Conservation (phyloP, 2,888 invertebrate genomes). For the Himalopsyche kuldschensis region DNA sequence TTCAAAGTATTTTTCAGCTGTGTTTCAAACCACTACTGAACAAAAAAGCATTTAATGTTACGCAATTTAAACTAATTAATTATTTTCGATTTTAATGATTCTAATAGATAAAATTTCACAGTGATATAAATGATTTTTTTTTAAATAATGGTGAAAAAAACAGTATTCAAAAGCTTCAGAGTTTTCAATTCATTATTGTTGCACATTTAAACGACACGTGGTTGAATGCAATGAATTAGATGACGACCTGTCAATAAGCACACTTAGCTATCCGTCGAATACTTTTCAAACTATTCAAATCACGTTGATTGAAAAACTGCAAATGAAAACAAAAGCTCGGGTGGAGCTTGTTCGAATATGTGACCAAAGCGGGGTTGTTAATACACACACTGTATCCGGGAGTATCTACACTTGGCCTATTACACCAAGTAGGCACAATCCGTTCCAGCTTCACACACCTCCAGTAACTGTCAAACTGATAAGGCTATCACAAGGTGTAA, state of each 20-base stretch:
- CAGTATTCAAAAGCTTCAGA: background rate
- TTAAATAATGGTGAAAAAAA: no score
- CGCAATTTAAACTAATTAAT: background rate
- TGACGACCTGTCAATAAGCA: background rate
- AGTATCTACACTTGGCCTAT: conserved; percentile 20
- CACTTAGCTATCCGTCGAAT: background rate
- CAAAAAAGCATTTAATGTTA: background rate
- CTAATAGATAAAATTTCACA: no score
- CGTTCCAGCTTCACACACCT: background rate
- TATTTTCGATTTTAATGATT: no score
- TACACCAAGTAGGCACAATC: conserved; percentile 17
- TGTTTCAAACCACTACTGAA: background rate
- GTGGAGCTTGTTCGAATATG: background rate
- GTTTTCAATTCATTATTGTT: background rate
- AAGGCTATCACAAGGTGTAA: conserved; percentile 24
- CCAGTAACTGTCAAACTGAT: conserved; percentile 17
- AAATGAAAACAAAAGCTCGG: background rate
- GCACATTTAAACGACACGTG: background rate
- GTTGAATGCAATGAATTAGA: background rate
- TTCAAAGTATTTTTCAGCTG: no score
- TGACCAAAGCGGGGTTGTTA: conserved; percentile 5
- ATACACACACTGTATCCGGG: conserved; percentile 28
- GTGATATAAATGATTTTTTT: no score
- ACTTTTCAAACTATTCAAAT: background rate
- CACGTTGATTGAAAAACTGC: background rate